phyloP scores from a whole-genome alignment of 2,113 vertebrate genomes.

The Sminthopsis crassicaudata region DNA sequence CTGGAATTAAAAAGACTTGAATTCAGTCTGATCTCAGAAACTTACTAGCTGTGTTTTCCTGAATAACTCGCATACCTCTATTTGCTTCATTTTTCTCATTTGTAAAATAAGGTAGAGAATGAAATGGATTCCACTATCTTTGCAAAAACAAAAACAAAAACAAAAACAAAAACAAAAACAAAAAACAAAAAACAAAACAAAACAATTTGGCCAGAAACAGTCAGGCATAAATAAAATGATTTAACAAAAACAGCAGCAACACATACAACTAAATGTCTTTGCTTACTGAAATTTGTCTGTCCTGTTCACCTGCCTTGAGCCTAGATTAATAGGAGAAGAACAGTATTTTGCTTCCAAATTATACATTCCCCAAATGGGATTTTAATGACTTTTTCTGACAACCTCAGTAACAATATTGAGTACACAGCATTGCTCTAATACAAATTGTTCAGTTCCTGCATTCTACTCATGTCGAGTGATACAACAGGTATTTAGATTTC shows the following conservation, averaged over 20 bases:
- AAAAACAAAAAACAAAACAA: neutral
- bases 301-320: neutral
- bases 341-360: constrained; percentile 32
- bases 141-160: neutral
- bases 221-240: neutral
- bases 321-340: neutral
- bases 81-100: neutral
- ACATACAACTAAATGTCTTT: neutral
- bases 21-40: neutral
- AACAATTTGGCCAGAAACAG: neutral
- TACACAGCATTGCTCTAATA: neutral
- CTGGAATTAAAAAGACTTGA: neutral
- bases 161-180: neutral
- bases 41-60: neutral
- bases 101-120: neutral
- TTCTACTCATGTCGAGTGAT: neutral
- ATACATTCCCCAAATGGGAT: neutral
- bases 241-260: neutral
- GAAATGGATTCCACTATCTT: neutral
- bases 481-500: constrained; percentile 50
- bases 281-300: neutral
- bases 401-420: neutral
- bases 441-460: neutral
- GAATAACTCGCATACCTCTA: fast-evolving
- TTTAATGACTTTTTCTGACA: neutral